Evolutionary conservation across 2,113 vertebrate genomes (phyloP).

Genomic region (Hippopotamus amphibius): DNA sequence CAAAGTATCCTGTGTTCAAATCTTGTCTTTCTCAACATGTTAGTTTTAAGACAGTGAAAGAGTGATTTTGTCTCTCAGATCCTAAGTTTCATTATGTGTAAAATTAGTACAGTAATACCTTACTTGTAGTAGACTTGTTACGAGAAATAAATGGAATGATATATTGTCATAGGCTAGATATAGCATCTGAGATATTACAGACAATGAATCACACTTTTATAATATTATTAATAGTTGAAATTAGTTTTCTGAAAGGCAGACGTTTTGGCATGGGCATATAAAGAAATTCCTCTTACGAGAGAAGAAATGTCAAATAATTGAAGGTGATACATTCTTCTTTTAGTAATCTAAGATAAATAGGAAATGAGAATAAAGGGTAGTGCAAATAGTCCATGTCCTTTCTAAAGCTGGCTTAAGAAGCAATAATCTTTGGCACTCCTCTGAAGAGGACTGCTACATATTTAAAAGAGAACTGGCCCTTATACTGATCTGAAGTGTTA

Average conservation of each 20-base stretch:
- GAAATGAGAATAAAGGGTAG: conserved; percentile 17
- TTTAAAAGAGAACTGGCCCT: neutral
- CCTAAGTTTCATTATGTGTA: neutral
- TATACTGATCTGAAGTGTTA: neutral
- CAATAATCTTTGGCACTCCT: neutral
- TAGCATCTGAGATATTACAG: neutral
- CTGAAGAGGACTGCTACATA: neutral
- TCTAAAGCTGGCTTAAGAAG: neutral
- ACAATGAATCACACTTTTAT: conserved; percentile 10
- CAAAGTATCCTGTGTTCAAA: neutral
- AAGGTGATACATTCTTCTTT: conserved; percentile 18
- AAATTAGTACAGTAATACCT: neutral
- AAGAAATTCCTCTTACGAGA: conserved; percentile 10
- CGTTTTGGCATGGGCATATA: neutral
- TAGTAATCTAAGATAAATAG: neutral
- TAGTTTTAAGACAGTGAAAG: conserved; percentile 8
- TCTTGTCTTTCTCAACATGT: neutral
- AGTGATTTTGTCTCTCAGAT: neutral
- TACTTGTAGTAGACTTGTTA: neutral
- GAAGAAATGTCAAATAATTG: conserved; percentile 59
- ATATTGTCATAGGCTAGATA: neutral
- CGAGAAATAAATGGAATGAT: neutral
- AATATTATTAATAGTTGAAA: conserved; percentile 7
- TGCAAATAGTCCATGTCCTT: neutral
- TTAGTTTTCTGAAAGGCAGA: conserved; percentile 41